Evolutionary conservation across 2,888 invertebrate species (phyloP).

Genomic region (Pasiphila rectangulata): DNA sequence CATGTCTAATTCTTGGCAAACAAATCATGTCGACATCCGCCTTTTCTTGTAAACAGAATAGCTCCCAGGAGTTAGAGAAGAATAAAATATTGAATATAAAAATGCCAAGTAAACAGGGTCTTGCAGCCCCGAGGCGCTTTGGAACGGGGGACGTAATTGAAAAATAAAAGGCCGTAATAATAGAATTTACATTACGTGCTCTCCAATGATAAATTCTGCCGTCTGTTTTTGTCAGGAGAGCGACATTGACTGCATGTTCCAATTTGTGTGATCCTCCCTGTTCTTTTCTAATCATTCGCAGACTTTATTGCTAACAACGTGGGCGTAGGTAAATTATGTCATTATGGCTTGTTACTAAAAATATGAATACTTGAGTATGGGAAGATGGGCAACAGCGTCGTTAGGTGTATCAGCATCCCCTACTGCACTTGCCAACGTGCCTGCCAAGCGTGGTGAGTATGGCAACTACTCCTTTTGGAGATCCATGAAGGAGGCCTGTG

Average conservation of each 20-base stretch:
- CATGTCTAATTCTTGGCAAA: conserved; percentile 1
- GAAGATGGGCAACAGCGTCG: no score
- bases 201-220: conserved; percentile 74
- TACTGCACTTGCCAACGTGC: no score
- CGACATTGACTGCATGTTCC: conserved; percentile 55
- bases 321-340: neutral
- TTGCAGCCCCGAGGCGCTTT: conserved; percentile 67
- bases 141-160: conserved; percentile 73
- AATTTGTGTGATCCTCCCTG: conserved; percentile 41
- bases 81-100: conserved; percentile 33
- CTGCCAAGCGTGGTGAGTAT: no score
- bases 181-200: conserved; percentile 79
- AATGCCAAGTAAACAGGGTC: conserved; percentile 48
- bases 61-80: conserved; percentile 16
- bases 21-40: neutral
- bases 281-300: conserved; percentile 33
- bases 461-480: no score
- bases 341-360: neutral
- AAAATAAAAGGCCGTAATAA: conserved; percentile 81
- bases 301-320: conserved; percentile 9
- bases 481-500: no score
- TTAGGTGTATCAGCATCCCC: no score
- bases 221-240: conserved; percentile 74
- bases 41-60: conserved; percentile 7
- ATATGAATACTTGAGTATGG: neutral